Conservation (phyloP, 2,797 vertebrate species). For the Syngnathus rostellatus region DNA sequence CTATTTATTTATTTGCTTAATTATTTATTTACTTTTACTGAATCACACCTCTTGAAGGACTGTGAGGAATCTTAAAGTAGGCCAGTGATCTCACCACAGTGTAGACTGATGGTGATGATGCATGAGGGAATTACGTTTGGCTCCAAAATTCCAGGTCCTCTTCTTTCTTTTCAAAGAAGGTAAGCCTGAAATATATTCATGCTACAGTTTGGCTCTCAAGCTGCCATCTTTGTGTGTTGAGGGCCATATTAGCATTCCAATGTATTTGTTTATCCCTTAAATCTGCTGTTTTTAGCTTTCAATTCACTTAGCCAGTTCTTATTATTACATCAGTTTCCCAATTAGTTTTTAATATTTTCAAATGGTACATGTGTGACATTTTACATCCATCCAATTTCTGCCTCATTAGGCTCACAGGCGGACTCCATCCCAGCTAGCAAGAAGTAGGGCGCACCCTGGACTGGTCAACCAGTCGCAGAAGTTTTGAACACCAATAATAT, state of each 20-base stretch:
- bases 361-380: not conserved
- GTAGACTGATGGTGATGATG: slow-evolving; percentile 52
- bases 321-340: not conserved
- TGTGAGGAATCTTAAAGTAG: slow-evolving; percentile 52
- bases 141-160: slow-evolving; percentile 50
- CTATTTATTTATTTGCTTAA: slow-evolving; percentile 31
- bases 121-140: slow-evolving; percentile 61
- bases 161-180: slow-evolving; percentile 49
- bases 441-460: not conserved
- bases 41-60: slow-evolving; percentile 53
- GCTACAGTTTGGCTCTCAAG: not conserved
- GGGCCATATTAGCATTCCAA: not conserved
- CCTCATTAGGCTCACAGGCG: not conserved
- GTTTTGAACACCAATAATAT: not conserved
- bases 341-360: not conserved
- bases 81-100: slow-evolving; percentile 56
- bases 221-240: not conserved
- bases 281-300: not conserved
- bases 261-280: not conserved
- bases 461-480: not conserved
- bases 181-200: slow-evolving; percentile 20
- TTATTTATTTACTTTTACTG: slow-evolving; percentile 32
- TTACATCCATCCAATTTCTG: not conserved
- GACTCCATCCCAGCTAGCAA: not conserved
- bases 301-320: not conserved